Base-by-base conservation (phyloP, 2,888 invertebrate genomes). In the Thereva nobilitata region DNA sequence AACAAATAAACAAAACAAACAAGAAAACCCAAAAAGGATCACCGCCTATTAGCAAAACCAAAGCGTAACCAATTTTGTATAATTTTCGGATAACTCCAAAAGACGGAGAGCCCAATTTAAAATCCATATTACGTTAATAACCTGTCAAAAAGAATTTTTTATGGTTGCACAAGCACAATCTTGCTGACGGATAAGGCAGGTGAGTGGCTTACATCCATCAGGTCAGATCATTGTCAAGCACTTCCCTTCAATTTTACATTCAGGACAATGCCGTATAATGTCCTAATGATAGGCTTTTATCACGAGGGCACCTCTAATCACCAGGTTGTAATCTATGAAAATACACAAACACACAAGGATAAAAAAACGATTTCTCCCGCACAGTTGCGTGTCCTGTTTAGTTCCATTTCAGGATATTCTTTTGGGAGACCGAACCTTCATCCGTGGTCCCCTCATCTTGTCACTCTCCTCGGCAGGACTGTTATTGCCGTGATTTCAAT, bases 21-120 rank as follows among this genome's bases (percentile, higher is more conserved):
- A 12, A 12, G 12, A 35, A 52, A 52, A 8, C 35, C 35, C 49
- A 6, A 3, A 49, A 44, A 44, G 44, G 35, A 56, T 56, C 35
- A 35, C 42, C 56, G 44, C 42, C 42, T 12, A 47, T 59, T 37
- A 47, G 4, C 12, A 10, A 64, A 53, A 57, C 68, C 66, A 63
- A 68, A 66, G 57, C 68, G 68, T 66, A 64, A 66, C 64, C 57
- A 68, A 68, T 68, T 68, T 68, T 68, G 50, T 57, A 49, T 66
- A 66, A 68, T 68, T 64, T 63, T 66, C 45, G 64, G 68, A 68
- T 68, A 61, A 61, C 45, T 12, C 47, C 8, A 49, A 37, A 47
- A 44, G 57, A 50, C 57, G 47, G 52, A 59, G 54, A 64, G 53
- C 64, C 50, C 54, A 65, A 68, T 68, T 65, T 64, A 59, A 68